Evolutionary conservation across 1,140 invertebrate genomes (phyloP).

Genomic region (Lerema accius): DNA sequence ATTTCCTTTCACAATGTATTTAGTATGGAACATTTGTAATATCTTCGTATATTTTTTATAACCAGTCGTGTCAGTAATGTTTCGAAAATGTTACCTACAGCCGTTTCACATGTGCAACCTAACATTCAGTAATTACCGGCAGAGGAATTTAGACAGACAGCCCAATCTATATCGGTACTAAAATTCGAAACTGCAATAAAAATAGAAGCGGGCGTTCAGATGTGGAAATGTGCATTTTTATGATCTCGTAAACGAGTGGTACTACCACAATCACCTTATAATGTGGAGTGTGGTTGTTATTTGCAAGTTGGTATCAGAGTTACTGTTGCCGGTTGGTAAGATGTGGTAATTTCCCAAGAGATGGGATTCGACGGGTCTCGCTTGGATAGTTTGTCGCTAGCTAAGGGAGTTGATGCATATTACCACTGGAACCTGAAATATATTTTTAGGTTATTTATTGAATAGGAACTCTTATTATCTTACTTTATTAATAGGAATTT

Average conservation of each 20-base stretch:
- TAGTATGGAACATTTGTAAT: too few species aligned
- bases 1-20: too few species aligned
- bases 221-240: constrained; percentile 27
- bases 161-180: constrained; percentile 27
- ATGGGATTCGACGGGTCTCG: constrained; percentile 30
- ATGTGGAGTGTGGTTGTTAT: constrained; percentile 34
- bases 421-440: not conserved
- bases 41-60: too few species aligned
- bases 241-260: constrained; percentile 31
- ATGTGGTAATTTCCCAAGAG: constrained; percentile 37
- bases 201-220: constrained; percentile 16
- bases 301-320: constrained; percentile 43
- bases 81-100: too few species aligned
- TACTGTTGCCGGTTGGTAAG: constrained; percentile 30
- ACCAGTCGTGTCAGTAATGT: too few species aligned
- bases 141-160: too few species aligned
- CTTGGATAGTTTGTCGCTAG: constrained; percentile 18
- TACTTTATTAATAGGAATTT: too few species aligned
- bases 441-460: too few species aligned
- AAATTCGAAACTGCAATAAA: constrained; percentile 29
- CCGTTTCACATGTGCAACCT: too few species aligned
- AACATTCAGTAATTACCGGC: too few species aligned
- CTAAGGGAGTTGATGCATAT: constrained; percentile 11
- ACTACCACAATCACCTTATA: constrained; percentile 51
- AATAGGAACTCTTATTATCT: too few species aligned